Evolutionary conservation across 2,113 vertebrate species (phyloP).

Genomic region (Erythrolamprus reginae): DNA sequence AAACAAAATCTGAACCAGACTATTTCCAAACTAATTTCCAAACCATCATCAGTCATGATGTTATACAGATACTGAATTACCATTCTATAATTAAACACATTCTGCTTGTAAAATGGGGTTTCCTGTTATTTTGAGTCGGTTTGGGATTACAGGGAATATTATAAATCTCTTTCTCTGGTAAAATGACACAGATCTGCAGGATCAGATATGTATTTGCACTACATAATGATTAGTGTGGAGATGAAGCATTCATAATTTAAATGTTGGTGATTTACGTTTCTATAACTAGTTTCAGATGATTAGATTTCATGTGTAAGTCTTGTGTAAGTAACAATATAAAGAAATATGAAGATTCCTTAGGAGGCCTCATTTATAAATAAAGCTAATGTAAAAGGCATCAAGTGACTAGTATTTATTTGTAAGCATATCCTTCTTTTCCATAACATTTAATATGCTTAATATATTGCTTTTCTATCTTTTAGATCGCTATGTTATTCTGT

Average conservation of each 20-base stretch:
- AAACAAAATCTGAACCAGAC: constrained; percentile 27
- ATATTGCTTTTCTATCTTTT: neutral
- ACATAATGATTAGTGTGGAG: constrained; percentile 20
- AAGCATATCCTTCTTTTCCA: neutral
- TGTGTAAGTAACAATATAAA: neutral
- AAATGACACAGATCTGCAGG: neutral
- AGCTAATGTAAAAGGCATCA: neutral
- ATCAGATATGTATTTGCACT: neutral
- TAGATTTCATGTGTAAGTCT: neutral
- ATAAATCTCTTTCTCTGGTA: neutral
- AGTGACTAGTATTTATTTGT: neutral
- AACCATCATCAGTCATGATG: constrained; percentile 28
- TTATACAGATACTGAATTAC: neutral
- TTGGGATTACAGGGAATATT: neutral
- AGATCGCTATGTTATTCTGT: neutral
- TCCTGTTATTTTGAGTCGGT: neutral
- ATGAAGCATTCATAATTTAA: constrained; percentile 22
- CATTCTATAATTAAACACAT: neutral
- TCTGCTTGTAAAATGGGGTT: neutral
- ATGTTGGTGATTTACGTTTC: neutral
- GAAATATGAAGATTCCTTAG: neutral
- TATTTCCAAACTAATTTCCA: constrained; percentile 54
- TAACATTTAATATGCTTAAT: neutral
- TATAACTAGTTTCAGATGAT: neutral
- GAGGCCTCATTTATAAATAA: neutral